Conservation (phyloP, 2,797 vertebrate species). For the Falco concolor region DNA sequence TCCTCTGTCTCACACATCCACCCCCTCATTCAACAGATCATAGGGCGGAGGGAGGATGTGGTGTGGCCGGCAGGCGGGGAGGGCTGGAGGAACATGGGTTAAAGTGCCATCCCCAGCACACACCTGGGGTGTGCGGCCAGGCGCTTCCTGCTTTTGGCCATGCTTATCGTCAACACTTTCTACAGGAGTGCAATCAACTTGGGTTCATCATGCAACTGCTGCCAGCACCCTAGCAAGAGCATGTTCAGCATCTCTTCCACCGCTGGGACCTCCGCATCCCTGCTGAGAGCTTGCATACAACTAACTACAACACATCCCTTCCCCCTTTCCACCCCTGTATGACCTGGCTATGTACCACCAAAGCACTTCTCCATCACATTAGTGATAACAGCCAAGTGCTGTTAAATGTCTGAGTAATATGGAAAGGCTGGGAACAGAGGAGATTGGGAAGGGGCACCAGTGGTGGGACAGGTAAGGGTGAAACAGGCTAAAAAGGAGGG, state of each 20-base stretch:
- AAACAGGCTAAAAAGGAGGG: background rate
- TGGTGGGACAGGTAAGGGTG: background rate
- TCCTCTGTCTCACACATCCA: background rate
- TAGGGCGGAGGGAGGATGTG: slow-evolving; percentile 10
- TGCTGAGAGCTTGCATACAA: background rate
- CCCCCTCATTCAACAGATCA: background rate
- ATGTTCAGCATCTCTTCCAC: background rate
- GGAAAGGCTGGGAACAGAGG: background rate
- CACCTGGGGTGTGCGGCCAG: rapidly evolving
- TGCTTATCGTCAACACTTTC: rapidly evolving
- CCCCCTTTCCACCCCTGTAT: background rate
- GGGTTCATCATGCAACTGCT: rapidly evolving
- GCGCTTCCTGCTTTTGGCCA: background rate
- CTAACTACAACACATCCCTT: background rate
- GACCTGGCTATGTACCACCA: background rate
- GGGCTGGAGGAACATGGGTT: background rate
- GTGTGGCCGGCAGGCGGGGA: background rate
- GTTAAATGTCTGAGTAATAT: background rate
- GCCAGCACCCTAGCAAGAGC: background rate
- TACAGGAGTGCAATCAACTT: rapidly evolving
- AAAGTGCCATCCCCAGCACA: background rate
- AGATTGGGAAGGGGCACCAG: background rate
- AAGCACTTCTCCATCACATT: background rate
- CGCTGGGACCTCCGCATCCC: rapidly evolving
- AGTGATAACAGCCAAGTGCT: background rate